A percentile compares a stretch with the other conserved stretches of the same genome.
Conservation (phyloP, 2,888 invertebrate genomes). For the Rhamnusium bicolor region DNA sequence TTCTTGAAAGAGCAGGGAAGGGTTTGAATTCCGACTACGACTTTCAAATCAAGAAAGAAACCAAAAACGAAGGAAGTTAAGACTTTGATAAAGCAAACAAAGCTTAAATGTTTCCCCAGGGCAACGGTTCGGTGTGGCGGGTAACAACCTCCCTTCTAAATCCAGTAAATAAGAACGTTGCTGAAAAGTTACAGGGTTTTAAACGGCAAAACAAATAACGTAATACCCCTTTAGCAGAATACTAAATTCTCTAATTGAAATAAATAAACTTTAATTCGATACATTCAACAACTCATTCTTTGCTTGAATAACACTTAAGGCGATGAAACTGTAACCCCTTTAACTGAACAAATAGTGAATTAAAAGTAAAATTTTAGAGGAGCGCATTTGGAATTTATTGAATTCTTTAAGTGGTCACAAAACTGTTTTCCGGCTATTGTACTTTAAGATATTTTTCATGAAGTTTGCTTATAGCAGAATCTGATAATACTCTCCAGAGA, state of each 20-base stretch:
- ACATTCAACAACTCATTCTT: conserved; percentile 23
- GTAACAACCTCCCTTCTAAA: conserved; percentile 14
- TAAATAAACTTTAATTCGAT: conserved; percentile 37
- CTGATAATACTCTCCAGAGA: no score
- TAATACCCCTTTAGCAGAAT: conserved; percentile 29
- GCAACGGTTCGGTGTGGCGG: conserved; percentile 34
- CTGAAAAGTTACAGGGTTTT: conserved; percentile 33
- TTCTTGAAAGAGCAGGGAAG: conserved; percentile 18
- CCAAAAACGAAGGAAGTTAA: conserved; percentile 60
- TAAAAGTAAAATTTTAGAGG: neutral
- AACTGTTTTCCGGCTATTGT: no score
- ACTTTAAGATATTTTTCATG: no score
- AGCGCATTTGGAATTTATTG: no score
- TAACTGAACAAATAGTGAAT: neutral
- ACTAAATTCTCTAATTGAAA: conserved; percentile 36
- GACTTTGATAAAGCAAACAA: conserved; percentile 65
- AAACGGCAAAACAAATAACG: conserved; percentile 35
- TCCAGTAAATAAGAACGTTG: conserved; percentile 38
- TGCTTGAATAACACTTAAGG: conserved; percentile 23
- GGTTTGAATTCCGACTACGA: conserved; percentile 18
- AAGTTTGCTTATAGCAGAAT: no score
- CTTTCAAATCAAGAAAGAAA: conserved; percentile 59
- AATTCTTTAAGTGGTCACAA: no score
- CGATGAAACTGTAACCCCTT: conserved; percentile 9
- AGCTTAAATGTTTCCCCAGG: conserved; percentile 63